Percentiles rank a stretch among this genome's conserved stretches.
These are phyloP conservation scores for Syngnathus scovelli DNA, from an alignment of 2,113 vertebrate genomes.

Conservation along the genomic window DNA sequence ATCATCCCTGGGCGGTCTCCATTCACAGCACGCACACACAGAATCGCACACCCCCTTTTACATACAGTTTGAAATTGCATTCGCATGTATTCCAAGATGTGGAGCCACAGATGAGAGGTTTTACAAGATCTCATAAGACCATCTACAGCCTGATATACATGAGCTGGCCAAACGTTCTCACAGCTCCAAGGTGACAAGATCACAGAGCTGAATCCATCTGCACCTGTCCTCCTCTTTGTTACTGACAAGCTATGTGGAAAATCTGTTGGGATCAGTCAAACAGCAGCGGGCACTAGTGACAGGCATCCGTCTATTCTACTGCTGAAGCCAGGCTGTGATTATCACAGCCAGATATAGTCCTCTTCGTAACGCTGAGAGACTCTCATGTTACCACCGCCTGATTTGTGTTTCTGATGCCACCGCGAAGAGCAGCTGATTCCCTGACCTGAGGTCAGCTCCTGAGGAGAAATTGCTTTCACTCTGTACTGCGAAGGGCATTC, in stretches of 20 bases:
- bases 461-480: constrained; percentile 15
- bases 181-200: constrained; percentile 6
- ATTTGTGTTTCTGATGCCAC: constrained; percentile 46
- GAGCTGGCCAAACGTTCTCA: no score
- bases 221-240: constrained; percentile 42
- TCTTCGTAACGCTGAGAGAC: constrained; percentile 34
- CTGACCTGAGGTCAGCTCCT: constrained; percentile 29
- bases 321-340: constrained; percentile 49
- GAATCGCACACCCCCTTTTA: background rate
- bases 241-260: constrained; percentile 36
- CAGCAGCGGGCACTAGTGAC: constrained; percentile 32
- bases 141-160: background rate
- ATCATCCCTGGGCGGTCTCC: constrained; percentile 31
- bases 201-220: constrained; percentile 6
- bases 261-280: constrained; percentile 50
- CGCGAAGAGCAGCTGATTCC: constrained; percentile 33
- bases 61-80: background rate
- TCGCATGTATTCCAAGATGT: background rate
- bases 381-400: constrained; percentile 53
- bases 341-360: constrained; percentile 65
- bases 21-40: constrained; percentile 19
- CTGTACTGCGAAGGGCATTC: constrained; percentile 7
- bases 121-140: background rate
- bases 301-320: constrained; percentile 35
- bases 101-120: background rate